phyloP scores from a whole-genome alignment of 2,797 vertebrate genomes.

The Enteromius mattozi region DNA sequence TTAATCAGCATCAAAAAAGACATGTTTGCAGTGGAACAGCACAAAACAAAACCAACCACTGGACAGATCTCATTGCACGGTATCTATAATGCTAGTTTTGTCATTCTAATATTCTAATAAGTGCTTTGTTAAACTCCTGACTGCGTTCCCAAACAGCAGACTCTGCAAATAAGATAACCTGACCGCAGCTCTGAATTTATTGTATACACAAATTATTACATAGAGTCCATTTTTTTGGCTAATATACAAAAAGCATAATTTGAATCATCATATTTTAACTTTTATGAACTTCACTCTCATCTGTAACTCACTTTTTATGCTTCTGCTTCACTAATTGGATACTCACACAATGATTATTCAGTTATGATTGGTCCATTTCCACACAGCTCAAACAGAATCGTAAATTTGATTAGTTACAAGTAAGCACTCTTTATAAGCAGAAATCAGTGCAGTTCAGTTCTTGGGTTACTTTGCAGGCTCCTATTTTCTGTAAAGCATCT shows the following conservation, averaged over 20 bases:
- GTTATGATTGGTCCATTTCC: neutral
- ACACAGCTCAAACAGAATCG: neutral
- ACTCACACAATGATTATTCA: neutral
- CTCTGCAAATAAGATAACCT: too few species aligned
- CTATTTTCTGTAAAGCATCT: neutral
- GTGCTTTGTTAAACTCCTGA: too few species aligned
- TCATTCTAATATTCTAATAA: too few species aligned
- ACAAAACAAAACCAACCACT: too few species aligned
- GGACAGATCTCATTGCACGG: too few species aligned
- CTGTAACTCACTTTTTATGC: too few species aligned
- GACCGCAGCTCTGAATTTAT: too few species aligned
- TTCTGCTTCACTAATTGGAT: neutral
- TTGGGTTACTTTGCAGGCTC: neutral
- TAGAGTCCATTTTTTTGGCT: neutral
- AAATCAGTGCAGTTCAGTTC: neutral
- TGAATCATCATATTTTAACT: neutral
- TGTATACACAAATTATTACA: too few species aligned
- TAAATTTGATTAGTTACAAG: neutral
- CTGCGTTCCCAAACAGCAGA: too few species aligned
- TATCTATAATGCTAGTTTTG: too few species aligned
- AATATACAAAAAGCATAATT: neutral
- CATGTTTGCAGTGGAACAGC: too few species aligned
- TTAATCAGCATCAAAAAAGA: too few species aligned
- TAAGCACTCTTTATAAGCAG: neutral
- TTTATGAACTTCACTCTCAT: neutral